A percentile compares a stretch with the other conserved stretches of the same genome.
Evolutionary conservation across 1,140 invertebrate genomes (phyloP).

Genomic region (Heliconius eleuchia): DNA sequence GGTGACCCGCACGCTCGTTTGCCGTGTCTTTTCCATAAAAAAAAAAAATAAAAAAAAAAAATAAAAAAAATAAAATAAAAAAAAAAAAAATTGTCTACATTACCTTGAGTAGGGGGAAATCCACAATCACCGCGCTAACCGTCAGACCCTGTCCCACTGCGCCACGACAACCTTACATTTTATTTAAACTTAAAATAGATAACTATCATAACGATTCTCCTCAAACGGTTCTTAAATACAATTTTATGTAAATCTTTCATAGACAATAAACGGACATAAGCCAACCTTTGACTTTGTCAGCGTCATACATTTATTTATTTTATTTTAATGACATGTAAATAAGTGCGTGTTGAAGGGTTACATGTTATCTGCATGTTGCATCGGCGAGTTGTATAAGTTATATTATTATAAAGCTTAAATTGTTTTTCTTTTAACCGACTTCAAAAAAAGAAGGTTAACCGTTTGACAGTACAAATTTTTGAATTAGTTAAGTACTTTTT

Average conservation of each 20-base stretch:
- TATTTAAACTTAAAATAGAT: background rate
- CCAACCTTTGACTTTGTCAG: conserved; percentile 26
- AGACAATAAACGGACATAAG: conserved; percentile 31
- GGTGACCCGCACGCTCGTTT: too few relatives aligned
- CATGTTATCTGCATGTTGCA: conserved; percentile 1
- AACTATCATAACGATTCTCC: background rate
- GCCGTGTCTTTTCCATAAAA: too few relatives aligned
- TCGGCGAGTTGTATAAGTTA: background rate
- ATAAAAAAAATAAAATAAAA: too few relatives aligned
- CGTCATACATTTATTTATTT: conserved; percentile 26
- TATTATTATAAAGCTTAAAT: background rate
- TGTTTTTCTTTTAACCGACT: too few relatives aligned
- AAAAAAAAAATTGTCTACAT: too few relatives aligned
- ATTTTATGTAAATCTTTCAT: conserved; percentile 24
- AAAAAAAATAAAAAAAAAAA: too few relatives aligned
- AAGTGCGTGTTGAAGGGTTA: background rate
- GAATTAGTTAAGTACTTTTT: too few relatives aligned
- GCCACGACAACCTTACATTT: background rate
- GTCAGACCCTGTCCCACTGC: too few relatives aligned
- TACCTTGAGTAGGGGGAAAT: background rate
- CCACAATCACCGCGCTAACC: background rate
- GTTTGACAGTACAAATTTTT: background rate
- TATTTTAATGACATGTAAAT: conserved; percentile 29
- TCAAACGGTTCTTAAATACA: conserved; percentile 6
- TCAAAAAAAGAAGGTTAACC: too few relatives aligned